Conservation (phyloP, 1,140 invertebrate genomes). For the Drosophila tristis region DNA sequence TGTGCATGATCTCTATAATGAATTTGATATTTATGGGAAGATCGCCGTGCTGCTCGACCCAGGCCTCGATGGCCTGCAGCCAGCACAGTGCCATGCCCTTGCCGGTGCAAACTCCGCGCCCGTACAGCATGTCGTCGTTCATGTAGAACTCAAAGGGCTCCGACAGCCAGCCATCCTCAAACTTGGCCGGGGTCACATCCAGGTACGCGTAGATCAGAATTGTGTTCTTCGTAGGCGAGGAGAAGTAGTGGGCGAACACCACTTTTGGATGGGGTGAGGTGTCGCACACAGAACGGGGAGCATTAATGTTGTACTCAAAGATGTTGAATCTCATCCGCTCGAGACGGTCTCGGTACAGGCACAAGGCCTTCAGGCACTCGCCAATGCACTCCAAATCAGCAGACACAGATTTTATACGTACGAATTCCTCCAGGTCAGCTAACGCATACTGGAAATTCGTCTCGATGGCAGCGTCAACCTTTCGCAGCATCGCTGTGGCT, state of each 20-base stretch:
- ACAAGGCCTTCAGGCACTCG: not conserved
- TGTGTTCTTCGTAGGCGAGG: conserved; percentile 32
- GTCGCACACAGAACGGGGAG: not conserved
- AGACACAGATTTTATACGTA: not conserved
- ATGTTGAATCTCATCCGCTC: conserved; percentile 5
- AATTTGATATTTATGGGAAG: conserved; percentile 49
- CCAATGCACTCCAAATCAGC: not conserved
- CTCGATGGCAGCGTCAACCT: not conserved
- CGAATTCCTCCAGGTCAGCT: not conserved
- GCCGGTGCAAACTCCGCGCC: conserved; percentile 45
- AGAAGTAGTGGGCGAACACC: conserved; percentile 47
- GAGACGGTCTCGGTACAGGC: not conserved
- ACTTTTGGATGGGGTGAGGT: conserved; percentile 3
- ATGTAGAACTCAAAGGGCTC: conserved; percentile 29
- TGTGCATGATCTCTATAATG: conserved; percentile 39
- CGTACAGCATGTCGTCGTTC: conserved; percentile 17
- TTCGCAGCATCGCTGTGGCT: not conserved
- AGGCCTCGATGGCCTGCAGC: conserved; percentile 39
- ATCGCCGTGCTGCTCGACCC: conserved; percentile 22
- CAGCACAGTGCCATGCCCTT: conserved; percentile 49
- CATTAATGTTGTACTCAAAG: not conserved
- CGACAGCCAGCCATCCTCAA: conserved; percentile 17
- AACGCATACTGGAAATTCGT: not conserved
- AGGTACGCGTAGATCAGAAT: conserved; percentile 40
- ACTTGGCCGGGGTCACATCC: conserved; percentile 29